Evolutionary conservation across 2,113 vertebrate genomes (phyloP), one percentile per base, ranked within the genome.

Genomic region (Ptychochromis oligacanthus): DNA sequence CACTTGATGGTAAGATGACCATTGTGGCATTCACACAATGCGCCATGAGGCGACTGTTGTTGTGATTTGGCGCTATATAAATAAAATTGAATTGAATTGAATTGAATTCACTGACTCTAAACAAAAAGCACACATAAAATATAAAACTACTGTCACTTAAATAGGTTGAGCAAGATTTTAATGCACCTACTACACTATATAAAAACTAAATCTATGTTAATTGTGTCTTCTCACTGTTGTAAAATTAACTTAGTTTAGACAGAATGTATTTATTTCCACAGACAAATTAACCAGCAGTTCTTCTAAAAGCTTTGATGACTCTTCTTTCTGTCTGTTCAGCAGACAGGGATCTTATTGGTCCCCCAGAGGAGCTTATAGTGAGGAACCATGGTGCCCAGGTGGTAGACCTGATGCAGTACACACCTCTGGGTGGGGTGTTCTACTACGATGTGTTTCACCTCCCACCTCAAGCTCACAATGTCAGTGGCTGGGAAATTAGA

Each of bases 391-490:
- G 14, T 2, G 59, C 72, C 2, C 61, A 83, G 1, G 26, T 94
- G 3, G 95, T 97, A 54, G 97, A 99, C 83, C 24, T 97, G 88
- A 91, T 89, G 43, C 95, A 95, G 58, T 97, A 96, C 90, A 92
- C 88, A 0, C 91, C 94, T 0, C 84, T 99, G 86, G 98, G 98
- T 0, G 97, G 98, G 1, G 94, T 99, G 64, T 98, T 95, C 87
- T 96, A 96, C 80, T 96, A 95, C 1, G 93, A 97, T 1, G 83
- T 89, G 0, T 95, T 98, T 80, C 89, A 90, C 61, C 93, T 99
- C 26, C 98, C 98, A 0, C 96, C 96, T 0, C 97, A 97, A 87
- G 90, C 89, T 79, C 89, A 87, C 1, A 77, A 88, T 1, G 20
- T 94, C 75, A 95, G 91, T 1, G 93, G 93, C 83, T 99, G 98